Base-by-base conservation (phyloP, 1,140 invertebrate genomes). In the Ceratosolen solmsi region DNA sequence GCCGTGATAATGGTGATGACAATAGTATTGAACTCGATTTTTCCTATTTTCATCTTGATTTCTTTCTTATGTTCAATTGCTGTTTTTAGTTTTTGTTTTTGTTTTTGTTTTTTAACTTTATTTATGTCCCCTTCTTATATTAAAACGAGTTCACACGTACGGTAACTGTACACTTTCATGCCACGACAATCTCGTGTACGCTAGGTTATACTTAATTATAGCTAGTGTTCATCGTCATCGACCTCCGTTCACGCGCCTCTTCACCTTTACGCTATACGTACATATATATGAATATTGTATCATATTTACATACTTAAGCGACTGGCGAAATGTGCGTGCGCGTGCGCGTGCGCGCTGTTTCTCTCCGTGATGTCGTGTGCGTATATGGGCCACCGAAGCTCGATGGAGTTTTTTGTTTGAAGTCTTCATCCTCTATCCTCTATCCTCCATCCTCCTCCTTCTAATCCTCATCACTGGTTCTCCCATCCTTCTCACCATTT, bases 271-370 rank as follows among this genome's bases (percentile, higher is more conserved):
- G 49, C 79, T 76, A 72, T 70, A 77, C 75, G 68, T 68, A 77
- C 75, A 68, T 63, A 65, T 84, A 86, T 75, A 83, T 76, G 60
- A 80, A 83, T 82, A 80, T 75, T 70, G 65, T 84, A 82, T 60
- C 38, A 82, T 85, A 86, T 85, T 81, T 84, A 85, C 84, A 86
- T 84, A 74, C 60, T 77, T 84, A 84, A 86, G 85, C 86, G 85
- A 73, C 85, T 83, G 76, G 71, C 82, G 85, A 78, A 56, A 84
- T 70, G 56, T 83, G 30, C 56, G 63, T 46, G 13, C 46, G 41
- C 58, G 41, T 38, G 13, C 46, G 41, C 58, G 41, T 38, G 68
- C 33, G 68, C 17, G 49, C 56, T 11, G 46, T 11, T 54, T 25
- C 17, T 70, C 22, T 79, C 27, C 27, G 46, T n/a, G 38, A 17